Evolutionary conservation across 2,113 vertebrate genomes (phyloP), one percentile per base, ranked within the genome.

Genomic region (Panthera tigris): DNA sequence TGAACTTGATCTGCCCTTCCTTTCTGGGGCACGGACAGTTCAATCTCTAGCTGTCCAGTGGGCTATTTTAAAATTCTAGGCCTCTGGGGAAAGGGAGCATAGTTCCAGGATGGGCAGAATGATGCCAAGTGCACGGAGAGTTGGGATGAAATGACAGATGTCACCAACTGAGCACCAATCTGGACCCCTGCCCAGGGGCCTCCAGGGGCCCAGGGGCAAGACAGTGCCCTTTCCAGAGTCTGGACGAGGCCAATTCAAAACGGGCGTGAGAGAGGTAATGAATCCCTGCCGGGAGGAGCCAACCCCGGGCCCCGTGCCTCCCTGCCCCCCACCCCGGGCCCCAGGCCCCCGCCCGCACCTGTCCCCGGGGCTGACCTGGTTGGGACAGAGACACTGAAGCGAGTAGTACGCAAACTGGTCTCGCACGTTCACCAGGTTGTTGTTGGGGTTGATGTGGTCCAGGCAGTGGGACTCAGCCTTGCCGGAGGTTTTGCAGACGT

Each of bases 381-480:
- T 99, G 23, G 99, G 99, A 98, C 99, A 99, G 98, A 99, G 99
- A 99, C 99, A 99, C 99, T 99, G 99, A 92, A 99, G 99, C 0
- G 99, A 99, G 97, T 99, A 99, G 98, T 99, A 99, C 78, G 99
- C 99, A 57, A 99, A 99, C 99, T 99, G 99, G 98, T 99, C 99
- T 48, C 99, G 99, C 97, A 99, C 99, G 18, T 99, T 99, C 98
- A 99, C 98, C 98, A 99, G 98, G 98, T 99, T 99, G 98, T 99
- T 99, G 99, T 99, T 99, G 98, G 99, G 99, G 98, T 99, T 99
- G 99, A 99, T 99, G 99, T 99, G 99, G 99, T 99, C 99, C 98
- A 99, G 99, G 98, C 99, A 99, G 98, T 99, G 99, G 92, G 99
- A 99, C 98, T 99, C 99, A 0, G 99, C 99, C 98, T 99, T 99